Percentiles rank a stretch among this genome's conserved stretches.
Conservation (phyloP, 2,113 vertebrate genomes). For the Dromaius novaehollandiae region DNA sequence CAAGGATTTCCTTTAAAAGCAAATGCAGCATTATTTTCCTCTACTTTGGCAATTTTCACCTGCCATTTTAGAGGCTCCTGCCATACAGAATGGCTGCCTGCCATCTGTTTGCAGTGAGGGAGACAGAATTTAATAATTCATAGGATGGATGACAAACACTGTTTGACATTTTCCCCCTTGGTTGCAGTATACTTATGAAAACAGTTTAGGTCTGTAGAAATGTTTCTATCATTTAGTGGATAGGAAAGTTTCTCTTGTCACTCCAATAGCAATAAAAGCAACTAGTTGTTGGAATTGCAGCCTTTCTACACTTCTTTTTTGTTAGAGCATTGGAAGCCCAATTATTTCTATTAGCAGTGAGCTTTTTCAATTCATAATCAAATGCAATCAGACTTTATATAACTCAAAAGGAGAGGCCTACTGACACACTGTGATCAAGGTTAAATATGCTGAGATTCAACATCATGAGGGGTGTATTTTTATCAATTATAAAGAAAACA, state of each 20-base stretch:
- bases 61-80: neutral
- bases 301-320: neutral
- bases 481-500: neutral
- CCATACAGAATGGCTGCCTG: neutral
- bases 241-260: neutral
- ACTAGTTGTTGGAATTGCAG: neutral
- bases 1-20: neutral
- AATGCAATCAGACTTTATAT: neutral
- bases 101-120: neutral
- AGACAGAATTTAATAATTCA: slow-evolving; percentile 38
- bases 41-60: neutral
- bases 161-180: neutral
- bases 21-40: neutral
- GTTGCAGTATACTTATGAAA: neutral
- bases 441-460: neutral
- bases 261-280: neutral
- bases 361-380: neutral
- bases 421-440: neutral
- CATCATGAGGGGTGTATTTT: neutral
- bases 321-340: rapidly evolving
- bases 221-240: neutral
- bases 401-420: neutral
- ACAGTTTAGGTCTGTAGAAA: neutral
- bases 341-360: neutral
- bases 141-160: neutral